These are phyloP conservation scores for Palythoa heliodiscus DNA, from an alignment of 92 coral and sea anemone species.

Conservation along the genomic window DNA sequence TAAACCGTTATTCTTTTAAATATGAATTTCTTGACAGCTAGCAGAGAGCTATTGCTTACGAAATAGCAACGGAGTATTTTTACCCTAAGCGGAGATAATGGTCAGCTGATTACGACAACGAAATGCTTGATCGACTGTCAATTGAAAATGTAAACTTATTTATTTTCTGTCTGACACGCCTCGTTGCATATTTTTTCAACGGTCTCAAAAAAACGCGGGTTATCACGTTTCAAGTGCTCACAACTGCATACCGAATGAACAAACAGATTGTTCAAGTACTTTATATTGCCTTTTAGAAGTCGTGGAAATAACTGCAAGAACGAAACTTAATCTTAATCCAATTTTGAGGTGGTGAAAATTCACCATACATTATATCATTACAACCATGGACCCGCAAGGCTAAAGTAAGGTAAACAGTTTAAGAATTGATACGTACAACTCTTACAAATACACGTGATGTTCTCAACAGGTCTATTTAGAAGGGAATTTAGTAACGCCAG, in stretches of 20 bases:
- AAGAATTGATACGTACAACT: no score
- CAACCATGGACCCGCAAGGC: neutral
- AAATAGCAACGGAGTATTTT: no score
- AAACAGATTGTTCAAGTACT: neutral
- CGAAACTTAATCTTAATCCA: neutral
- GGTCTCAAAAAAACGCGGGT: slow-evolving; percentile 34
- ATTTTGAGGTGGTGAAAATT: neutral
- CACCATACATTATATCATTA: neutral
- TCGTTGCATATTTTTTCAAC: slow-evolving; percentile 41
- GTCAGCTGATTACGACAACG: neutral
- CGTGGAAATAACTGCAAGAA: neutral
- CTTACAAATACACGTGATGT: no score
- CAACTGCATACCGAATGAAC: neutral
- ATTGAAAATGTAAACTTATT: neutral
- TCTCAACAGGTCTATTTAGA: no score
- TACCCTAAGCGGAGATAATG: neutral
- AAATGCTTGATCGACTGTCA: neutral
- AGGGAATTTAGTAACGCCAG: no score
- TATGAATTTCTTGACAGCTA: no score
- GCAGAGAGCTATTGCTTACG: no score
- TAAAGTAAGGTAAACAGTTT: neutral
- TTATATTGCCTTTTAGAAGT: neutral
- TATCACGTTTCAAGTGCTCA: slow-evolving; percentile 13
- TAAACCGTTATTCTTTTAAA: no score
- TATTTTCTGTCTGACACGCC: slow-evolving; percentile 6